Evolutionary conservation across 2,113 vertebrate genomes (phyloP).

Genomic region (Propithecus coquereli): DNA sequence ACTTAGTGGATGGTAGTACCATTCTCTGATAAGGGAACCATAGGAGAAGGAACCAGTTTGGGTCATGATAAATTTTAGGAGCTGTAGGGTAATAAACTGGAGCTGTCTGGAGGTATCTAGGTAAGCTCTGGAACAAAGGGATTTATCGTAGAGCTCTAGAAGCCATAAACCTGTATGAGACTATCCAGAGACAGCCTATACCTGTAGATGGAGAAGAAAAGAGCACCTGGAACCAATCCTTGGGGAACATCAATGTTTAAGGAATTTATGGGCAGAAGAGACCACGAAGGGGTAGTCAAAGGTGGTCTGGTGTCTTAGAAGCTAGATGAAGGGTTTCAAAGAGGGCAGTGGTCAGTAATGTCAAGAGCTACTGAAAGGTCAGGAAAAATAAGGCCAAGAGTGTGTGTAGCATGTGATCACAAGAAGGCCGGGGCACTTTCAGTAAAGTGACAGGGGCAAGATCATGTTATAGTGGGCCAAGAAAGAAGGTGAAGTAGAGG

Average conservation of each 20-base stretch:
- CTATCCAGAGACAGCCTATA: neutral
- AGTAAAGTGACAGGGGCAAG: neutral
- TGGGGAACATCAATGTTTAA: neutral
- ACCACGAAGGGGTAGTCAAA: neutral
- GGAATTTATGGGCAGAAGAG: neutral
- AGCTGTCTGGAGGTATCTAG: neutral
- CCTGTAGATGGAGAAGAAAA: neutral
- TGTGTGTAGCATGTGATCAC: neutral
- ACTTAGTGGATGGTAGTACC: neutral
- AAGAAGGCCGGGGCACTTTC: neutral
- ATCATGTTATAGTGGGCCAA: neutral
- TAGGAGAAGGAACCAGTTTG: neutral
- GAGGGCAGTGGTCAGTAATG: neutral
- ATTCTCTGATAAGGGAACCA: neutral
- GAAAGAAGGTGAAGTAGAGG: neutral
- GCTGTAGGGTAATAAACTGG: neutral
- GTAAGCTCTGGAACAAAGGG: neutral
- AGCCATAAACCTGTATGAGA: neutral
- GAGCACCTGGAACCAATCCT: neutral
- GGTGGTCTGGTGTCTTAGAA: neutral
- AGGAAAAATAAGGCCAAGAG: neutral
- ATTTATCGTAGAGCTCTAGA: neutral
- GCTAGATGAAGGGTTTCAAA: neutral
- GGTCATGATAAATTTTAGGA: neutral
- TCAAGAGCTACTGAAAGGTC: neutral